phyloP scores from a whole-genome alignment of 2,113 vertebrate species.

The Promerops cafer region DNA sequence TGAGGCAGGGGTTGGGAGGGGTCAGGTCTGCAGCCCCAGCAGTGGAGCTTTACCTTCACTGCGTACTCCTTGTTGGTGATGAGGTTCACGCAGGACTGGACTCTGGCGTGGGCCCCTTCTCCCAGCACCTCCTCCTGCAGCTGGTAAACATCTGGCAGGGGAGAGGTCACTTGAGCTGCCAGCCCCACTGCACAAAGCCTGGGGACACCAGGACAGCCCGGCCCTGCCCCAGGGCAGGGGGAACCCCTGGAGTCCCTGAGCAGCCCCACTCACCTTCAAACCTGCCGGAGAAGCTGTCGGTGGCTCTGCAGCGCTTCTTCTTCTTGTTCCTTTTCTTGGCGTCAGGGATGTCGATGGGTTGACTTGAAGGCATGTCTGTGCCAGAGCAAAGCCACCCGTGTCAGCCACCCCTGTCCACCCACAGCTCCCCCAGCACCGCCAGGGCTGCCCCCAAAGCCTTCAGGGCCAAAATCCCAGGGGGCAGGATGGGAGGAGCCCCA shows the following conservation, averaged over 20 bases:
- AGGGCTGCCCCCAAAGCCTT: background rate
- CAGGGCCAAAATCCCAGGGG: fast-evolving
- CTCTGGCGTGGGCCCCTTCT: slow-evolving; percentile 92
- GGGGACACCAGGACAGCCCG: background rate
- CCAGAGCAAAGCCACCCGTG: background rate
- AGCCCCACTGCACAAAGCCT: fast-evolving
- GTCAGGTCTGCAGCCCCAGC: background rate
- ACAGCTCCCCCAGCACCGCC: fast-evolving
- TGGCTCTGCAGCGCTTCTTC: slow-evolving; percentile 95
- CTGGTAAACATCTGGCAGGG: slow-evolving; percentile 88
- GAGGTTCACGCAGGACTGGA: slow-evolving; percentile 92
- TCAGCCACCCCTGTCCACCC: background rate
- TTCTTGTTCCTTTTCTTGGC: slow-evolving; percentile 97
- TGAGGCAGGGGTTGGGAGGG: background rate
- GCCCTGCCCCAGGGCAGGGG: background rate
- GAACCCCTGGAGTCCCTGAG: fast-evolving
- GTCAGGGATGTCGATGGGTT: slow-evolving; percentile 95
- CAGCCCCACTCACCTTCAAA: slow-evolving; percentile 83
- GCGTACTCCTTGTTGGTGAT: slow-evolving; percentile 98
- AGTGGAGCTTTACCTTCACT: slow-evolving; percentile 80
- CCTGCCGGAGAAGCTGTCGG: slow-evolving; percentile 93
- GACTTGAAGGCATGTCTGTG: slow-evolving; percentile 88
- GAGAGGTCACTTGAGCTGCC: background rate
- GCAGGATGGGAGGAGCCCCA: background rate
- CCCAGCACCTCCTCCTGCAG: slow-evolving; percentile 93